Percentiles rank a stretch among this genome's conserved stretches.
Conservation (phyloP, 2,113 vertebrate species). For the Aspiorhynchus laticeps region DNA sequence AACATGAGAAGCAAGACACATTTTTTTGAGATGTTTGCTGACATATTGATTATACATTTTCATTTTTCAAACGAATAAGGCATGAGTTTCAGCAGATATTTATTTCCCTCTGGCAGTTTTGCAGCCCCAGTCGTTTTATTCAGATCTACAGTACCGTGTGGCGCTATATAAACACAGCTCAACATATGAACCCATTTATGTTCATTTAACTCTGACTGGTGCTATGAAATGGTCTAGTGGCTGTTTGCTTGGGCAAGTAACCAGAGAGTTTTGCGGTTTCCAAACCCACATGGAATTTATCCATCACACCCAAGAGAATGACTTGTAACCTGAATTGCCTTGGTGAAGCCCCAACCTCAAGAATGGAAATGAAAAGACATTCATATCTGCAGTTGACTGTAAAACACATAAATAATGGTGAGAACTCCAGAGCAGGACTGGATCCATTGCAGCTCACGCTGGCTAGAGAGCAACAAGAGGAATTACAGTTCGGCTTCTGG, state of each 20-base stretch:
- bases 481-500: constrained; percentile 49
- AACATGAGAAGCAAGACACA: neutral
- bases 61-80: constrained; percentile 9
- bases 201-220: constrained; percentile 49
- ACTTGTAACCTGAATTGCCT: constrained; percentile 40
- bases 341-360: constrained; percentile 36
- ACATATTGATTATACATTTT: constrained; percentile 13
- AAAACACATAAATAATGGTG: constrained; percentile 38
- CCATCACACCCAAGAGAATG: constrained; percentile 41
- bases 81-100: constrained; percentile 36
- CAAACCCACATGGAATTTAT: constrained; percentile 45
- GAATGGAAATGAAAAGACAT: constrained; percentile 38
- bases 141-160: constrained; percentile 11
- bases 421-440: constrained; percentile 42
- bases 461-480: constrained; percentile 42
- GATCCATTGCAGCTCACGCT: constrained; percentile 40
- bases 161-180: constrained; percentile 17
- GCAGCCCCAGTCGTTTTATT: neutral
- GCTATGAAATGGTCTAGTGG: constrained; percentile 48
- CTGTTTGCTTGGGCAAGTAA: constrained; percentile 56
- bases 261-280: constrained; percentile 39
- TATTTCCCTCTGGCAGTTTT: constrained; percentile 32
- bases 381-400: constrained; percentile 28
- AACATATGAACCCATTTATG: constrained; percentile 45
- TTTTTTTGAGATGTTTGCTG: neutral